Base-by-base conservation (phyloP, 1,140 invertebrate genomes). In the Oscheius sp. region DNA sequence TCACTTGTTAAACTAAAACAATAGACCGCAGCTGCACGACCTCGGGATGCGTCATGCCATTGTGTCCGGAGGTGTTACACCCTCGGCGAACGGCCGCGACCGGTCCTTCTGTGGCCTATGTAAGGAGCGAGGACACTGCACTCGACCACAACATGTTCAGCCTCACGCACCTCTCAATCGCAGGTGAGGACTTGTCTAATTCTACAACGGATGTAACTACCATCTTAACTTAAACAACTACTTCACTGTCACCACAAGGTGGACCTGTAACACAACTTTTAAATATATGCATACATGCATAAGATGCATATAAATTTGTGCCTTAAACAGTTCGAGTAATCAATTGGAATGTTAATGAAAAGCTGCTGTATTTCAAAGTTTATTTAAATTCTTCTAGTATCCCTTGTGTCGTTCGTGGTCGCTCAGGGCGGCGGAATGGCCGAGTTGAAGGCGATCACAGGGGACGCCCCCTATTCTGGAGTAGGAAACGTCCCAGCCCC, bases 391-490 rank as follows among this genome's bases (percentile, higher is more conserved):
- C 38, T 42, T 42, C n/a, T 42, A 42, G 38, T 55, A 20, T 55
- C 28, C 49, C 15, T 55, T 13, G 23, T 26, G n/a, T n/a, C n/a
- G n/a, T n/a, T 45, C 31, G 36, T 63, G 36, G 31, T 32, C 10
- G 32, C 61, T 63, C 61, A 71, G 52, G 63, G 63, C 15, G 74
- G 74, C 20, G 74, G 74, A n/a, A 75, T 76, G 62, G 69, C 74
- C 13, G 74, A 76, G 42, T 42, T 76, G 63, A 76, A 76, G 62
- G 62, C 74, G 23, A 76, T 76, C 29, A 76, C 74, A 18, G 70
- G 68, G 31, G 74, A 76, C 62, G 74, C 62, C 20, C 74, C 74
- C 23, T 76, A 76, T 58, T 42, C 52, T 46, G 74, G 74, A 20
- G 58, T 67, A 29, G 74, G 74, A 58, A 76, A 76, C 67, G 71